Conservation (phyloP, 2,888 invertebrate genomes). For the Diplolepis rosae region DNA sequence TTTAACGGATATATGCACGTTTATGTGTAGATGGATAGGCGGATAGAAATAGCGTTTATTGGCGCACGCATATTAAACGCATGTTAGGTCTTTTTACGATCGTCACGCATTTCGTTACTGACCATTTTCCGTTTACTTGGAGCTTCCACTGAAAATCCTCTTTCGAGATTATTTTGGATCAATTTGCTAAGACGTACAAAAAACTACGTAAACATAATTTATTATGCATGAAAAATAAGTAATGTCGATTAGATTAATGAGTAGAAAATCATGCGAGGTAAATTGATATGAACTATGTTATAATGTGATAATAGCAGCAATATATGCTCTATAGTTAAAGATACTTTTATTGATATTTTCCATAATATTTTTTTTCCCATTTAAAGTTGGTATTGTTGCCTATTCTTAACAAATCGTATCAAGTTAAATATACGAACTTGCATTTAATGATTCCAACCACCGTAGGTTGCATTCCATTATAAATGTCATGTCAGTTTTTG, state of each 20-base stretch:
- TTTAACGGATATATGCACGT: not conserved
- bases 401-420: not conserved
- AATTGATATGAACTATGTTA: too few relatives aligned
- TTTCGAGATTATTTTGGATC: not conserved
- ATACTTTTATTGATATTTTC: too few relatives aligned
- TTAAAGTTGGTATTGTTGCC: too few relatives aligned
- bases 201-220: not conserved
- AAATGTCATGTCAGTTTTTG: not conserved
- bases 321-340: not conserved
- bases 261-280: not conserved
- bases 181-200: not conserved
- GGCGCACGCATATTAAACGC: constrained; percentile 29
- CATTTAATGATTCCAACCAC: not conserved
- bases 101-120: constrained; percentile 19
- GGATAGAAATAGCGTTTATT: constrained; percentile 24
- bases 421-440: not conserved
- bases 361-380: too few relatives aligned
- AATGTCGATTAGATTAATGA: constrained; percentile 9
- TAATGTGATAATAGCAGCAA: constrained; percentile 17
- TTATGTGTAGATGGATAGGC: constrained; percentile 18
- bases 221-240: constrained; percentile 1
- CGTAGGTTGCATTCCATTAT: not conserved
- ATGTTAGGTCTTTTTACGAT: constrained; percentile 22
- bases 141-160: not conserved
- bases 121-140: not conserved